phyloP scores from a whole-genome alignment of 2,888 invertebrate species.

The Oeneis ivallda region DNA sequence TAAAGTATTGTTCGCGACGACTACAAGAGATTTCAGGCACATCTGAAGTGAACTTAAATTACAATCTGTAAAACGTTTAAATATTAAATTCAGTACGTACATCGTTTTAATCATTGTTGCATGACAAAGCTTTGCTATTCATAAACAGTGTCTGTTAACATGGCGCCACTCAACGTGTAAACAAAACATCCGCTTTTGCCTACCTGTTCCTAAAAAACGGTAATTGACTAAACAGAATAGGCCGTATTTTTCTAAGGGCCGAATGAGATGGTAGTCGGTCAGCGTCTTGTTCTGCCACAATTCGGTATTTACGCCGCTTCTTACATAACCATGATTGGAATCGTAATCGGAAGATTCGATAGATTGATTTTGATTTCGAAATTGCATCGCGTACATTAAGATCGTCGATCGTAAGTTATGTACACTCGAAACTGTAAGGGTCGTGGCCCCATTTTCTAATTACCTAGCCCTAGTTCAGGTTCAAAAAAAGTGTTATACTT shows the following conservation, averaged over 20 bases:
- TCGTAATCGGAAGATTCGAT: constrained; percentile 47
- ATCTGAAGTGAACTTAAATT: too few species aligned
- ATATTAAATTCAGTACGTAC: too few species aligned
- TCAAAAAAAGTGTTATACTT: neutral
- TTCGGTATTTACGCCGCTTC: constrained; percentile 38
- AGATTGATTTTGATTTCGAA: constrained; percentile 58
- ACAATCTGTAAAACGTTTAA: too few species aligned
- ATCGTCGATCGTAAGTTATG: constrained; percentile 35
- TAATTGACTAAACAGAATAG: constrained; percentile 64
- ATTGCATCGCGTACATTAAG: constrained; percentile 50
- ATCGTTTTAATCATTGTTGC: neutral
- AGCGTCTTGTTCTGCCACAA: constrained; percentile 47
- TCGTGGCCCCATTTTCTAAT: constrained; percentile 4
- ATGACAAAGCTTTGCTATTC: constrained; percentile 1
- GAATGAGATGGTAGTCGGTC: constrained; percentile 43
- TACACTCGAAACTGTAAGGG: too few species aligned
- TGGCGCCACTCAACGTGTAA: constrained; percentile 15
- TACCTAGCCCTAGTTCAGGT: neutral
- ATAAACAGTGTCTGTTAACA: constrained; percentile 13
- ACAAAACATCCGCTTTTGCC: constrained; percentile 28
- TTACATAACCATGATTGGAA: constrained; percentile 52
- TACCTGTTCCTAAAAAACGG: constrained; percentile 31
- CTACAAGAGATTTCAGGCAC: too few species aligned
- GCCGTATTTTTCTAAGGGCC: constrained; percentile 44
- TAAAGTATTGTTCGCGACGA: too few species aligned